phyloP scores from a whole-genome alignment of 2,888 invertebrate genomes.

The Hirtodrosophila cameraria region DNA sequence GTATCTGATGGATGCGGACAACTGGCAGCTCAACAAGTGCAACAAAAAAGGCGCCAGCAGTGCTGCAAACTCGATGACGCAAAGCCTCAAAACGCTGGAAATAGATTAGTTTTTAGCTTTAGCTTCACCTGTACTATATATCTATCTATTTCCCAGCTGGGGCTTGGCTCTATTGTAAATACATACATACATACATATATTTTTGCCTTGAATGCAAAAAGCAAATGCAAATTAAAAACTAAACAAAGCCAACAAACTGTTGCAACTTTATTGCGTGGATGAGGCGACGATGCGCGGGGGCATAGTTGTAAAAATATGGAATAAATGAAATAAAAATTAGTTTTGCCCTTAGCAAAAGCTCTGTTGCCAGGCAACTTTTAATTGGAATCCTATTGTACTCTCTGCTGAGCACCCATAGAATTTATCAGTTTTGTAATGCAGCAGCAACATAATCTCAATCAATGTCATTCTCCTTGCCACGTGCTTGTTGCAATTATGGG shows the following conservation, averaged over 20 bases:
- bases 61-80: constrained; percentile 26
- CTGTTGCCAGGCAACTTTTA: constrained; percentile 26
- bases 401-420: constrained; percentile 6
- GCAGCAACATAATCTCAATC: constrained; percentile 34
- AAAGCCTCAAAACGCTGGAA: constrained; percentile 66
- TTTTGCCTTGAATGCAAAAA: not conserved
- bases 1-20: constrained; percentile 86
- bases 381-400: constrained; percentile 29
- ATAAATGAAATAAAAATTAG: constrained; percentile 2
- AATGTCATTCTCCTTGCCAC: constrained; percentile 16
- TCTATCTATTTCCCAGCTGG: constrained; percentile 28
- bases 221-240: constrained; percentile 15
- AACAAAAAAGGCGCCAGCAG: constrained; percentile 47
- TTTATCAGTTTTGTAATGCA: constrained; percentile 22
- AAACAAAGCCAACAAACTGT: not conserved
- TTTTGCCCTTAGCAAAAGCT: not conserved
- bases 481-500: constrained; percentile 45
- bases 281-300: not conserved
- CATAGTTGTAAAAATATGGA: not conserved
- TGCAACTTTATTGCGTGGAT: constrained; percentile 1
- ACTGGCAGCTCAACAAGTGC: constrained; percentile 84
- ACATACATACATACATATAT: not conserved
- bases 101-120: constrained; percentile 63
- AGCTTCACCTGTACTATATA: not conserved
- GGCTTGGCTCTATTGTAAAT: constrained; percentile 34